Conservation (phyloP, 2,888 invertebrate genomes). For the Cantharis nigra region DNA sequence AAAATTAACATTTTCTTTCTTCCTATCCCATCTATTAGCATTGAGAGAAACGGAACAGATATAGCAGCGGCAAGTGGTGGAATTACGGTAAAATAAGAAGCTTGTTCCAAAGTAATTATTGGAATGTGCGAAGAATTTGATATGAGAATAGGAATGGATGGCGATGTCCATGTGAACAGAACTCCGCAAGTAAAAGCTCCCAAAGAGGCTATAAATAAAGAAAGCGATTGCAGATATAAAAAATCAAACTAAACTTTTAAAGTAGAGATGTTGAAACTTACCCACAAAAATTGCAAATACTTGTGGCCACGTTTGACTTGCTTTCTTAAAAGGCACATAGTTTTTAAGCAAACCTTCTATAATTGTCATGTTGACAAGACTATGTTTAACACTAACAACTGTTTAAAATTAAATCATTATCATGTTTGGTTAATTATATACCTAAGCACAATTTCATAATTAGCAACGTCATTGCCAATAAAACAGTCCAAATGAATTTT, state of each 20-base stretch:
- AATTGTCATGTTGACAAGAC: neutral
- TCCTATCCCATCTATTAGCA: constrained; percentile 42
- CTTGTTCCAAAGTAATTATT: constrained; percentile 42
- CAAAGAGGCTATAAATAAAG: constrained; percentile 27
- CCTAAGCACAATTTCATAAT: neutral
- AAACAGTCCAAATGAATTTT: neutral
- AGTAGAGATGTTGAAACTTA: neutral
- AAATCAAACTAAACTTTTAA: no score
- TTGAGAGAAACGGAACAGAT: constrained; percentile 39
- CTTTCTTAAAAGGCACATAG: neutral
- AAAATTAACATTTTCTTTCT: constrained; percentile 40
- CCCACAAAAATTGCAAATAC: neutral
- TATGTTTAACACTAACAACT: neutral
- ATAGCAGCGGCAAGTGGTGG: constrained; percentile 41
- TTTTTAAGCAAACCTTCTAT: neutral
- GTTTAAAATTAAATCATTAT: neutral
- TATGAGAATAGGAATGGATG: constrained; percentile 45
- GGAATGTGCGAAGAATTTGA: constrained; percentile 38
- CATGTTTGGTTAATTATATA: neutral
- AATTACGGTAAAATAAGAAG: constrained; percentile 46
- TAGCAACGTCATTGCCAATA: neutral
- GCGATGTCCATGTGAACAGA: constrained; percentile 46
- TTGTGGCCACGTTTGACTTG: neutral
- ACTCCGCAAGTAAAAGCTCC: constrained; percentile 38
- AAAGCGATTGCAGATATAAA: neutral